Evolutionary conservation across 2,113 vertebrate genomes (phyloP), one percentile per base, ranked within the genome.

Genomic region (Esox niger): DNA sequence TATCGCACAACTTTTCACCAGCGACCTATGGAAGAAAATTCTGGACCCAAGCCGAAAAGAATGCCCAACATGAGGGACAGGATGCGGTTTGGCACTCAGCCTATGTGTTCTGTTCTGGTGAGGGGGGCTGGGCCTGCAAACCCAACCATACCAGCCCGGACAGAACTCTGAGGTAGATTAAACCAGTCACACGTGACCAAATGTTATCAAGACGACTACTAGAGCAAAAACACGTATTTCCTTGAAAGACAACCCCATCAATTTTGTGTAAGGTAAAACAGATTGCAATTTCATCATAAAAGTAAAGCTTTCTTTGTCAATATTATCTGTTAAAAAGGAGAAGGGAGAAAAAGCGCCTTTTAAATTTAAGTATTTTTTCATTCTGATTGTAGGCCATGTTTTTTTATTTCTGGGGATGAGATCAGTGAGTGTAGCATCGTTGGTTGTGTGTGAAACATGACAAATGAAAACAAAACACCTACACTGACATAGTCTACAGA

Each of bases 141-240:
- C 95, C 95, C 92, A 89, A 91, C 92, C 87, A 89, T 93, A 84
- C 91, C 90, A 93, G 95, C 94, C 91, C 91, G 87, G 91, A 94
- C 95, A 95, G 93, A 95, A 94, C 93, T 94, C 92, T 98, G 97
- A 98, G 96, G 97, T 99, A 99, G 96, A 97, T 98, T 94, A 43
- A 17, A 94, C 90, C 90, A 95, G 38, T 17, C 38, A 43, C 38
- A 43, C 35, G 15, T 17, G 35, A 43, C 35, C 35, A 15, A 10
- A 43, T 15, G 17, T 17, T 10, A 96, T 95, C 96, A 93, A 88
- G 91, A 90, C 90, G 95, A 95, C 90, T 95, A 94, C 91, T 91
- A 96, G 95, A 95, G 93, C 91, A 92, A 94, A 93, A 94, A 33
- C 9, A 8, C 90, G 93, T 90, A 92, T 92, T 93, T 92, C 68